phyloP scores from a whole-genome alignment of 2,888 invertebrate species.

The Microctonus brassicae region DNA sequence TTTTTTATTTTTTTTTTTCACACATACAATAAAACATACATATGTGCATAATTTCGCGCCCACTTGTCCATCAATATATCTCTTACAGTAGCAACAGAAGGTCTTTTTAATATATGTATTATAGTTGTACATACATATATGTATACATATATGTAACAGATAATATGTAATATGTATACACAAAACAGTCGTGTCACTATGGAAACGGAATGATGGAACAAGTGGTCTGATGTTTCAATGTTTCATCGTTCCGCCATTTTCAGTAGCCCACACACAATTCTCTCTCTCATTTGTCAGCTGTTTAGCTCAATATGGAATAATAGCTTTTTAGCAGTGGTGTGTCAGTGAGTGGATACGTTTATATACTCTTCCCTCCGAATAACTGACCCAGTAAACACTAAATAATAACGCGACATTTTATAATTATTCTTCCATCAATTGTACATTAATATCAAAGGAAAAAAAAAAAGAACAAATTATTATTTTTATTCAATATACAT shows the following conservation, averaged over 20 bases:
- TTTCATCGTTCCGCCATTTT: slow-evolving; percentile 46
- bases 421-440: background rate
- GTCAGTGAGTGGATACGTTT: slow-evolving; percentile 49
- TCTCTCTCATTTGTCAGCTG: slow-evolving; percentile 47
- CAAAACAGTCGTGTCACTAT: slow-evolving; percentile 38
- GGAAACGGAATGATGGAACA: slow-evolving; percentile 47
- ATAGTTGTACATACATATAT: background rate
- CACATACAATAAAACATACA: background rate
- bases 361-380: slow-evolving; percentile 42
- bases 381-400: slow-evolving; percentile 25
- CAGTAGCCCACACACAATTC: slow-evolving; percentile 35
- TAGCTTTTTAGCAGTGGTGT: slow-evolving; percentile 31
- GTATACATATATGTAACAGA: no score
- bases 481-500: background rate
- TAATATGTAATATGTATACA: background rate
- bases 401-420: background rate
- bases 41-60: background rate
- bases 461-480: no score
- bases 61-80: background rate
- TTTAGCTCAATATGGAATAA: slow-evolving; percentile 50
- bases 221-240: slow-evolving; percentile 49
- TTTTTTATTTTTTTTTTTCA: no score
- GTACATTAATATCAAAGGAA: no score
- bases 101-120: background rate
- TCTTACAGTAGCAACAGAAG: background rate